phyloP scores from a whole-genome alignment of 2,888 invertebrate genomes.

The Drosophila mettleri region DNA sequence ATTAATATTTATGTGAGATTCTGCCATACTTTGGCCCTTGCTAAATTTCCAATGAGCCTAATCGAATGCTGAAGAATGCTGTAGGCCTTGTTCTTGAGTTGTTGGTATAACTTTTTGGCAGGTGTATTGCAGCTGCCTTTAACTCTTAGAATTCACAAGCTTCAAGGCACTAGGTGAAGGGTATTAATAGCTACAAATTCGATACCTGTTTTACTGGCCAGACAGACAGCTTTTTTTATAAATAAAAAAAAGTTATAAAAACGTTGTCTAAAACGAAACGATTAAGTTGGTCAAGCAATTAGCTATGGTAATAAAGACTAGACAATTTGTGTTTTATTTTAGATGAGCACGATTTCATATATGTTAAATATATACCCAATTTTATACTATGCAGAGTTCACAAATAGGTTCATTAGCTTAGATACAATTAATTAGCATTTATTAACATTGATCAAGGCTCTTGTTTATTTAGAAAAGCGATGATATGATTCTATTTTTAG shows the following conservation, averaged over 20 bases:
- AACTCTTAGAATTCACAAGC: constrained; percentile 27
- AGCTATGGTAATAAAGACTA: background rate
- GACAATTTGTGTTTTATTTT: too few species aligned
- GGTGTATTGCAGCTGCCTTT: constrained; percentile 24
- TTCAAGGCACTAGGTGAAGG: background rate
- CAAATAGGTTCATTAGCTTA: background rate
- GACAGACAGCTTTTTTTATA: background rate
- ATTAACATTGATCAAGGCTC: background rate
- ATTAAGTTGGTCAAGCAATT: background rate
- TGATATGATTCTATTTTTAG: background rate
- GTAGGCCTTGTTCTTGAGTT: background rate
- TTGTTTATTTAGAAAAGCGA: background rate
- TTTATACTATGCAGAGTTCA: too few species aligned
- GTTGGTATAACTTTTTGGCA: background rate
- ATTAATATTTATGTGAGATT: constrained; percentile 13
- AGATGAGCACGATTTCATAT: too few species aligned
- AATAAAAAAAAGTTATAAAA: background rate
- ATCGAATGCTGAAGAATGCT: constrained; percentile 14
- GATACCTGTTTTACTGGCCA: background rate
- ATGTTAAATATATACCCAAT: too few species aligned
- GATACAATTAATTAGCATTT: background rate
- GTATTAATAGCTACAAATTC: background rate
- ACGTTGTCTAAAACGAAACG: too few species aligned
- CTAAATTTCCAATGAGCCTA: constrained; percentile 9
- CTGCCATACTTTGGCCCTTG: background rate